Conservation (phyloP, 2,888 invertebrate genomes). For the Arctia plantaginis region DNA sequence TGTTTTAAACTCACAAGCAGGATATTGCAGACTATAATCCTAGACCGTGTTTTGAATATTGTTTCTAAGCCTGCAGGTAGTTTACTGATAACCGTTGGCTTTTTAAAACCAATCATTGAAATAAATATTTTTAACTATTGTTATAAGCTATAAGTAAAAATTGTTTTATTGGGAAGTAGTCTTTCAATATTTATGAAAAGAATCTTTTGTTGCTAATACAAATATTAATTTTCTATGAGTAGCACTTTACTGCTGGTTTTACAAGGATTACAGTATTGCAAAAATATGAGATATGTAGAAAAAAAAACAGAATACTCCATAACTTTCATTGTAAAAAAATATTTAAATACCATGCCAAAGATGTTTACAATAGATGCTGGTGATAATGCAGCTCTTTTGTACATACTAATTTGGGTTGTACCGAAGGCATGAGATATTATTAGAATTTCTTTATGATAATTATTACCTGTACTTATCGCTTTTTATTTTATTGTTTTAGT, state of each 20-base stretch:
- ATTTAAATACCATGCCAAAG: neutral
- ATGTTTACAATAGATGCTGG: neutral
- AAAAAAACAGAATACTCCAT: no score
- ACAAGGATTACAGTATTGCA: neutral
- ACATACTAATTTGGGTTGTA: neutral
- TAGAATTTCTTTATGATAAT: no score
- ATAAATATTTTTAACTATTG: neutral
- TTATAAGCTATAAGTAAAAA: neutral
- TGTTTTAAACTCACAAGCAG: conserved; percentile 26
- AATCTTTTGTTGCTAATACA: neutral
- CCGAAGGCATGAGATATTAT: neutral
- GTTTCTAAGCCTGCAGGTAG: neutral
- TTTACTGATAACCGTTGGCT: neutral
- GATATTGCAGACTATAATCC: neutral
- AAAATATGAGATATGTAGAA: no score
- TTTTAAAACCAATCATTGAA: conserved; percentile 1
- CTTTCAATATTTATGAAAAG: neutral
- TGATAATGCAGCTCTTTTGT: neutral
- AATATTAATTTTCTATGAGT: neutral
- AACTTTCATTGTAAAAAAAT: neutral
- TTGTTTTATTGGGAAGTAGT: neutral
- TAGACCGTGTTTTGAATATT: neutral
- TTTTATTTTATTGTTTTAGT: no score
- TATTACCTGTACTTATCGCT: no score
- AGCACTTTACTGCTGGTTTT: neutral